Conservation (phyloP, 2,888 invertebrate genomes). For the Volucella inflata region DNA sequence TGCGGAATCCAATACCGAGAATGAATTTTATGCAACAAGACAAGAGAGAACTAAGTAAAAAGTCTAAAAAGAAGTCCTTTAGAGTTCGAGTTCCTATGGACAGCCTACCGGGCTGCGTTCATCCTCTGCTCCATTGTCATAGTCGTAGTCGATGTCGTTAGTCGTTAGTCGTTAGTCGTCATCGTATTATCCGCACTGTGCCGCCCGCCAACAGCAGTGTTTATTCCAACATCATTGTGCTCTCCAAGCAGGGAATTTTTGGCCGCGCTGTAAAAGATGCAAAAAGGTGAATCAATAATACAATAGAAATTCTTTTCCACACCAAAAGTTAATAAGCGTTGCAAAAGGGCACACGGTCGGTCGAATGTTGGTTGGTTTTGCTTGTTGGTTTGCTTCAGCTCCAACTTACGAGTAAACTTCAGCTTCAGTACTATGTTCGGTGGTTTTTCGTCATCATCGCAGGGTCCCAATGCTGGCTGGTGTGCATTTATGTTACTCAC, state of each 20-base stretch:
- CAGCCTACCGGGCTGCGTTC: too few species aligned
- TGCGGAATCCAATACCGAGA: conserved; percentile 45
- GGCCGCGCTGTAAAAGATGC: conserved; percentile 48
- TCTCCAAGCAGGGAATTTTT: conserved; percentile 22
- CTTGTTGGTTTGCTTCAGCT: not conserved
- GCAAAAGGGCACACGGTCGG: conserved; percentile 48
- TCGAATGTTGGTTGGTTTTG: not conserved
- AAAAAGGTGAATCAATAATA: conserved; percentile 66
- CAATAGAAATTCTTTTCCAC: conserved; percentile 73
- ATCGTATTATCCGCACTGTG: conserved; percentile 8
- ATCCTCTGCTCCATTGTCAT: conserved; percentile 28
- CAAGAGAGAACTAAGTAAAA: conserved; percentile 5
- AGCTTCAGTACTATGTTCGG: conserved; percentile 24
- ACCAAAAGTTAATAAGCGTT: conserved; percentile 72
- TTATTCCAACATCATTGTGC: conserved; percentile 42
- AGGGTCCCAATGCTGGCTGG: conserved; percentile 2
- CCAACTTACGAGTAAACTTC: not conserved
- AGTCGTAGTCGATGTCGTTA: not conserved
- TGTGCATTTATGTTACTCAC: conserved; percentile 12
- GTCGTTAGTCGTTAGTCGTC: not conserved
- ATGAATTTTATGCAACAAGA: conserved; percentile 7
- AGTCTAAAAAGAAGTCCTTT: not conserved
- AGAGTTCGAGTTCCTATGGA: too few species aligned
- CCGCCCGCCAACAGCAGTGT: not conserved
- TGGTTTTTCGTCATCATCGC: conserved; percentile 49